Evolutionary conservation across 2,113 vertebrate species (phyloP).

Genomic region (Sander vitreus): DNA sequence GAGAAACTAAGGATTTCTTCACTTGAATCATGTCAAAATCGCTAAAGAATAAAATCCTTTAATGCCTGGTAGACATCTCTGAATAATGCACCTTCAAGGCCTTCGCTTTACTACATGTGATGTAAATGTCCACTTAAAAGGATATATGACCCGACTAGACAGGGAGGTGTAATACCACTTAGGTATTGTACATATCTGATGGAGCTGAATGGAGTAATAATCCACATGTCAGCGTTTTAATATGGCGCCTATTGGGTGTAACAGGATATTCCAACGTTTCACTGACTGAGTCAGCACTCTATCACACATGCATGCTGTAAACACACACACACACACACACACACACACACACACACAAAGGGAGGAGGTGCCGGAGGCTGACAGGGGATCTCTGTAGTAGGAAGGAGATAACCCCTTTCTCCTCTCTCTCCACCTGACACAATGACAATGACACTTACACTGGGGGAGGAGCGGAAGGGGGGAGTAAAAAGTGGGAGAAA

Average conservation of each 20-base stretch:
- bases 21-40: constrained; percentile 1
- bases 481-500: neutral
- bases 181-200: constrained; percentile 66
- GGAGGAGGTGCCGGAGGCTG: constrained; percentile 10
- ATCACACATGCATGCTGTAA: constrained; percentile 14
- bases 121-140: constrained; percentile 68
- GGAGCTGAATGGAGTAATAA: constrained; percentile 65
- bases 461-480: neutral
- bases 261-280: constrained; percentile 40
- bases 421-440: constrained; percentile 30
- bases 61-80: constrained; percentile 25
- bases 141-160: constrained; percentile 52
- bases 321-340: constrained; percentile 6
- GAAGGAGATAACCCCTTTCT: constrained; percentile 47
- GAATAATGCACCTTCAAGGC: constrained; percentile 55
- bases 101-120: constrained; percentile 45
- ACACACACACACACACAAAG: constrained; percentile 39
- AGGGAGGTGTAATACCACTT: constrained; percentile 55
- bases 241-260: constrained; percentile 46
- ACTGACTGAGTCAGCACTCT: constrained; percentile 67
- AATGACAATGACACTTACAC: constrained; percentile 52
- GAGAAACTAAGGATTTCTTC: constrained; percentile 8
- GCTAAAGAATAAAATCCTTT: constrained; percentile 38
- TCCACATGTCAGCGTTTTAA: constrained; percentile 71
- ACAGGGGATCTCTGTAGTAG: constrained; percentile 43